These are phyloP conservation scores for Hypomesus transpacificus DNA, from an alignment of 2,113 vertebrate species.

Conservation along the genomic window DNA sequence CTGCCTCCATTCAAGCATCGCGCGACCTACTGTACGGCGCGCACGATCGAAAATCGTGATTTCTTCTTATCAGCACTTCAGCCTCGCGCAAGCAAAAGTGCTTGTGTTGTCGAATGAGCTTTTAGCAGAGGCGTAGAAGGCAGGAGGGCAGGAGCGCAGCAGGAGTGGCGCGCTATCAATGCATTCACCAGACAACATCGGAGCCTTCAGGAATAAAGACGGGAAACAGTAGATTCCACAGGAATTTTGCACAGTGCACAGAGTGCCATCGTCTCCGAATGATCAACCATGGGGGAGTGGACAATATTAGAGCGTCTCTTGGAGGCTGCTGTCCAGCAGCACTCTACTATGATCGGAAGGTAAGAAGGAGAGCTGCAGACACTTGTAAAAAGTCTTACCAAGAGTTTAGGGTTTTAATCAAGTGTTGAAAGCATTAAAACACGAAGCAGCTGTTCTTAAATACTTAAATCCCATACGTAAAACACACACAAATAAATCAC, in stretches of 20 bases:
- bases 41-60: conserved; percentile 25
- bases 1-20: conserved; percentile 52
- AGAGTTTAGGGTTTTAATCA: conserved; percentile 1
- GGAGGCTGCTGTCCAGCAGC: conserved; percentile 91
- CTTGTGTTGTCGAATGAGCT: conserved; percentile 6
- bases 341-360: conserved; percentile 94
- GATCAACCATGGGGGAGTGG: conserved; percentile 90
- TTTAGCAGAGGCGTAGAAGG: conserved; percentile 5
- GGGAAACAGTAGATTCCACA: conserved; percentile 31
- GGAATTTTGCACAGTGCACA: conserved; percentile 30
- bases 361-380: conserved; percentile 61
- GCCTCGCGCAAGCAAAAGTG: conserved; percentile 19
- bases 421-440: background rate
- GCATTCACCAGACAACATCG: conserved; percentile 38
- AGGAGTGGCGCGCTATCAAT: conserved; percentile 27
- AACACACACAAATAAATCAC: too few species aligned
- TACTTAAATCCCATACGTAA: background rate
- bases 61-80: conserved; percentile 39
- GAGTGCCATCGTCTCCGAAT: conserved; percentile 75
- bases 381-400: conserved; percentile 1
- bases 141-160: conserved; percentile 13
- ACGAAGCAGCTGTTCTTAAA: background rate
- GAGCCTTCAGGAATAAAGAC: conserved; percentile 35
- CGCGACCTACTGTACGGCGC: conserved; percentile 20
- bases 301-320: conserved; percentile 89